These are phyloP conservation scores for Tupaia chinensis DNA, from an alignment of 2,113 vertebrate genomes.

Conservation along the genomic window DNA sequence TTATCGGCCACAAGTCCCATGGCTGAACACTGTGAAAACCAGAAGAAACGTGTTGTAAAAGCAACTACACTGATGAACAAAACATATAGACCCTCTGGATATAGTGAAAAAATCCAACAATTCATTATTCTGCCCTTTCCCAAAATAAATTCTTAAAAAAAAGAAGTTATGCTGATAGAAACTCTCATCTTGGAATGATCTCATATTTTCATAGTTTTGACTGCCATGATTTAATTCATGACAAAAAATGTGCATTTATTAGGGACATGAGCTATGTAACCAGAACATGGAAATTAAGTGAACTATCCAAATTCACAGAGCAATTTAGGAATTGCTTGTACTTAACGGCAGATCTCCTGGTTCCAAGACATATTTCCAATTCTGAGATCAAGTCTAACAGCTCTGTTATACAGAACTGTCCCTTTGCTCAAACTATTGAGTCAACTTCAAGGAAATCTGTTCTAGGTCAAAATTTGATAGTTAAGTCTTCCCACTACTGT, in stretches of 20 bases:
- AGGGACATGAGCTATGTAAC: not conserved
- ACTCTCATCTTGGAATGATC: not conserved
- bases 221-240: not conserved
- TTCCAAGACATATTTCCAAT: not conserved
- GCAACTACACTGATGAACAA: not conserved
- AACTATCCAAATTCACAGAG: not conserved
- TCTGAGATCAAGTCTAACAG: not conserved
- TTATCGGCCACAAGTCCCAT: slow-evolving; percentile 44
- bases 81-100: slow-evolving; percentile 21
- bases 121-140: slow-evolving; percentile 1
- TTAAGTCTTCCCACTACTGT: not conserved
- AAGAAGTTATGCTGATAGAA: not conserved
- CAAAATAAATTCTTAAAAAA: not conserved
- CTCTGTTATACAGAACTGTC: not conserved
- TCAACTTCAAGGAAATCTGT: not conserved
- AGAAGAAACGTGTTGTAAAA: slow-evolving; percentile 57
- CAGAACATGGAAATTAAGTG: not conserved
- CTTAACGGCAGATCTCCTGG: not conserved
- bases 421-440: not conserved
- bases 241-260: not conserved
- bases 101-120: slow-evolving; percentile 20
- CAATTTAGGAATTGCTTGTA: not conserved
- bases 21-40: slow-evolving; percentile 49
- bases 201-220: not conserved
- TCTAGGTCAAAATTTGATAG: not conserved